Evolutionary conservation across 2,888 invertebrate species (phyloP).

Genomic region (Ctena decussata): DNA sequence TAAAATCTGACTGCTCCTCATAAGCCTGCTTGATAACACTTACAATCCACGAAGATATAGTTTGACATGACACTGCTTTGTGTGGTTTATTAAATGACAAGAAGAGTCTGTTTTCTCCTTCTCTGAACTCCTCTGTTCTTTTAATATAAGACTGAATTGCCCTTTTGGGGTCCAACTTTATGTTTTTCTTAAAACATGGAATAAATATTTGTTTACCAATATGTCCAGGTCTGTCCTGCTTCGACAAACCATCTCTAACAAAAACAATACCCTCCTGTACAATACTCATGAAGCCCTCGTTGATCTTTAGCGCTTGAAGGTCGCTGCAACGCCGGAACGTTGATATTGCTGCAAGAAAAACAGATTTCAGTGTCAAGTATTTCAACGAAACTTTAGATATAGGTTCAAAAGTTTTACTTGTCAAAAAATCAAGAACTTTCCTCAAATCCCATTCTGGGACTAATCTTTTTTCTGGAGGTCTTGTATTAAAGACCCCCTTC

Average conservation of each 20-base stretch:
- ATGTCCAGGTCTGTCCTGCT: no score
- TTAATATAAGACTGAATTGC: no score
- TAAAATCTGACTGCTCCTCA: no score
- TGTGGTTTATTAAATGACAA: no score
- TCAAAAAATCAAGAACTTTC: not conserved
- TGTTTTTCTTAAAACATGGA: not conserved
- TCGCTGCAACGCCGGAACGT: not conserved
- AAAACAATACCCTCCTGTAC: slow-evolving; percentile 31
- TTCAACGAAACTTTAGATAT: no score
- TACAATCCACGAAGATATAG: no score
- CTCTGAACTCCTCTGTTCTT: not conserved
- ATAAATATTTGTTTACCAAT: not conserved
- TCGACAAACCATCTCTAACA: slow-evolving; percentile 7
- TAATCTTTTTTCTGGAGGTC: no score
- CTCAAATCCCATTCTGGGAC: slow-evolving; percentile 26
- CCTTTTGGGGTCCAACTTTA: not conserved
- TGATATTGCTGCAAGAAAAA: not conserved
- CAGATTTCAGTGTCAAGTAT: not conserved
- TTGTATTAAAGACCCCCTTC: slow-evolving; percentile 16
- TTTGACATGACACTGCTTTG: no score
- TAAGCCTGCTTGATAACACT: no score
- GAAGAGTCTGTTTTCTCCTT: no score
- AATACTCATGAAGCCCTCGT: slow-evolving; percentile 1
- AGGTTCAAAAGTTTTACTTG: slow-evolving; percentile 9
- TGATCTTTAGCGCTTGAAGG: not conserved